Percentiles rank a stretch among this genome's conserved stretches.
phyloP scores from a whole-genome alignment of 1,140 invertebrate species.

The Potamilus streckersoni region DNA sequence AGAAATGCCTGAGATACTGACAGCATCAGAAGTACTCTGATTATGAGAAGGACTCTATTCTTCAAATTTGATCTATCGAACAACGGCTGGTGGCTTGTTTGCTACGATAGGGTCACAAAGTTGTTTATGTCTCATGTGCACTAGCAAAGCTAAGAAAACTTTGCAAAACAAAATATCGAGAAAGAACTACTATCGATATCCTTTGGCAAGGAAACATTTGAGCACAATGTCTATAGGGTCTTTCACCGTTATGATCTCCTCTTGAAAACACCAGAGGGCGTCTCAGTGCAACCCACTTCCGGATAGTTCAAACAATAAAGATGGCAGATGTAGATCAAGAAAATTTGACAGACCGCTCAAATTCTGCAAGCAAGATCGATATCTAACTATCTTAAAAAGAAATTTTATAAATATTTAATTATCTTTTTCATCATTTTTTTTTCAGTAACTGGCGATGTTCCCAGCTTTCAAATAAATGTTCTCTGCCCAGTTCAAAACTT shows the following conservation, averaged over 20 bases:
- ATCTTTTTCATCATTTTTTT: too few relatives aligned
- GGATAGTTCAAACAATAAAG: too few relatives aligned
- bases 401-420: too few relatives aligned
- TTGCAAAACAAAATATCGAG: conserved; percentile 63
- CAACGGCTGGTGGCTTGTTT: conserved; percentile 21
- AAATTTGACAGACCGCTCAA: too few relatives aligned
- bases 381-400: too few relatives aligned
- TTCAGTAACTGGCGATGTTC: too few relatives aligned
- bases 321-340: too few relatives aligned
- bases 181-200: conserved; percentile 44
- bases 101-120: conserved; percentile 24
- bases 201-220: conserved; percentile 70
- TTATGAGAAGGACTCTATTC: conserved; percentile 16
- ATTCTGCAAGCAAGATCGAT: too few relatives aligned
- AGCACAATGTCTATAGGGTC: conserved; percentile 69
- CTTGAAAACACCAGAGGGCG: too few relatives aligned
- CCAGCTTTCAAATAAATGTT: too few relatives aligned
- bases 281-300: too few relatives aligned
- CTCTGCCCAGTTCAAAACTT: too few relatives aligned
- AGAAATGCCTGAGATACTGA: conserved; percentile 16
- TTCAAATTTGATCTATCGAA: conserved; percentile 35
- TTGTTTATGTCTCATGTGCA: conserved; percentile 34
- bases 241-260: background rate
- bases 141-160: conserved; percentile 45
- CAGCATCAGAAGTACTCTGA: conserved; percentile 33